Conservation (phyloP, 2,888 invertebrate genomes). For the Patella pellucida region DNA sequence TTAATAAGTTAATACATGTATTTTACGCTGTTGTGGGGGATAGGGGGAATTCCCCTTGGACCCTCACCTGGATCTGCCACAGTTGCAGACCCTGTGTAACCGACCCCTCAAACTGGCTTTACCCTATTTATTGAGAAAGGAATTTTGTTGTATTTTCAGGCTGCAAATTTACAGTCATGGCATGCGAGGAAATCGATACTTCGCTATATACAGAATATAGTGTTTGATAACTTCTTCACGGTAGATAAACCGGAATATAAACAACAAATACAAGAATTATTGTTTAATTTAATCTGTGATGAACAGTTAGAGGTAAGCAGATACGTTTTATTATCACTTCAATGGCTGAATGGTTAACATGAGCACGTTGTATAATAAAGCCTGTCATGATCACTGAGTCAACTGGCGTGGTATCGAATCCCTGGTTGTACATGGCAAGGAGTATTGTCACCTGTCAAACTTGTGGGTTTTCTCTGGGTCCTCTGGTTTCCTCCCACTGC, state of each 20-base stretch:
- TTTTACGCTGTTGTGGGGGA: too few relatives aligned
- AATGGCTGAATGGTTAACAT: too few relatives aligned
- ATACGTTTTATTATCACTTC: not conserved
- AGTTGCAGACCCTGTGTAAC: not conserved
- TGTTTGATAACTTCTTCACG: constrained; percentile 74
- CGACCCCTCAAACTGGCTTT: not conserved
- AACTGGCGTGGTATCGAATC: too few relatives aligned
- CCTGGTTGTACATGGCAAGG: too few relatives aligned
- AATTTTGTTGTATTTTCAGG: constrained; percentile 42
- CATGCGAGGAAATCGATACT: constrained; percentile 73
- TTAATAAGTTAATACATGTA: too few relatives aligned
- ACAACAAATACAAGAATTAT: constrained; percentile 71
- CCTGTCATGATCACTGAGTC: too few relatives aligned
- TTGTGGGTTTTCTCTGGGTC: too few relatives aligned
- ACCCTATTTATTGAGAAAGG: not conserved
- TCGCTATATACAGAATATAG: constrained; percentile 73
- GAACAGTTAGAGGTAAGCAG: constrained; percentile 66
- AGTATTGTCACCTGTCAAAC: too few relatives aligned
- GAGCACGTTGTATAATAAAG: too few relatives aligned
- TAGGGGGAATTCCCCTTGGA: too few relatives aligned
- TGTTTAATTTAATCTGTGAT: constrained; percentile 74
- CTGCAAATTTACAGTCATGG: constrained; percentile 71
- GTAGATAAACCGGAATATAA: constrained; percentile 58
- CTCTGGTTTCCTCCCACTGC: too few relatives aligned
- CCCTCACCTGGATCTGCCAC: not conserved